A percentile compares a stretch with the other conserved stretches of the same genome.
These are phyloP conservation scores for Laticauda laticaudata DNA, from an alignment of 2,113 vertebrate genomes.

Conservation along the genomic window DNA sequence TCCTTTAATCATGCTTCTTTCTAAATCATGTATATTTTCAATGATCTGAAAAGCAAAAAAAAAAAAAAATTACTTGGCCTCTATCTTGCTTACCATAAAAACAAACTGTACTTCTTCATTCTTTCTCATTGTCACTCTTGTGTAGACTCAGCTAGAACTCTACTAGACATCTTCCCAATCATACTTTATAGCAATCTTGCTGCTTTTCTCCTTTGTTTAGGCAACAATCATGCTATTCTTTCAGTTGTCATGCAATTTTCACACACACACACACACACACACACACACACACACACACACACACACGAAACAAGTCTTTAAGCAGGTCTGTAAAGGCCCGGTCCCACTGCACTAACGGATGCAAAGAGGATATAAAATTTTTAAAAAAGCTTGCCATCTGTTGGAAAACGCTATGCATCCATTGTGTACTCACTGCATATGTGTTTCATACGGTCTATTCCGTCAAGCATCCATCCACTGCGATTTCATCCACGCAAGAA, in stretches of 20 bases:
- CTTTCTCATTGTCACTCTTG: background rate
- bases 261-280: background rate
- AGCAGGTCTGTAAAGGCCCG: background rate
- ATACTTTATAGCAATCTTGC: background rate
- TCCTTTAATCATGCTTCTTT: background rate
- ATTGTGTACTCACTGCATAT: too few relatives aligned
- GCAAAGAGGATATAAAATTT: too few relatives aligned
- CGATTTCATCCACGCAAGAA: too few relatives aligned
- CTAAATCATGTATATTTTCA: background rate
- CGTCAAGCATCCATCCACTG: too few relatives aligned
- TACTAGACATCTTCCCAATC: background rate
- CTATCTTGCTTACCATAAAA: background rate
- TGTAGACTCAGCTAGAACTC: background rate
- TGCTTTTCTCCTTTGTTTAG: background rate
- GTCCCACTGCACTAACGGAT: too few relatives aligned
- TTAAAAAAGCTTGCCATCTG: too few relatives aligned
- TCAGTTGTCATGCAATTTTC: background rate
- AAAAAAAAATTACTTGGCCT: background rate
- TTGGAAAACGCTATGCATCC: too few relatives aligned
- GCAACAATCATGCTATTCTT: background rate
- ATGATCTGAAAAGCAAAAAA: background rate
- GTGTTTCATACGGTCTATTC: too few relatives aligned
- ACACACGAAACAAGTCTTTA: background rate
- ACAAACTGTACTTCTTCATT: background rate
- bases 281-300: background rate